These are phyloP conservation scores for Petroica traversi DNA, from an alignment of 2,113 vertebrate species.

Conservation along the genomic window DNA sequence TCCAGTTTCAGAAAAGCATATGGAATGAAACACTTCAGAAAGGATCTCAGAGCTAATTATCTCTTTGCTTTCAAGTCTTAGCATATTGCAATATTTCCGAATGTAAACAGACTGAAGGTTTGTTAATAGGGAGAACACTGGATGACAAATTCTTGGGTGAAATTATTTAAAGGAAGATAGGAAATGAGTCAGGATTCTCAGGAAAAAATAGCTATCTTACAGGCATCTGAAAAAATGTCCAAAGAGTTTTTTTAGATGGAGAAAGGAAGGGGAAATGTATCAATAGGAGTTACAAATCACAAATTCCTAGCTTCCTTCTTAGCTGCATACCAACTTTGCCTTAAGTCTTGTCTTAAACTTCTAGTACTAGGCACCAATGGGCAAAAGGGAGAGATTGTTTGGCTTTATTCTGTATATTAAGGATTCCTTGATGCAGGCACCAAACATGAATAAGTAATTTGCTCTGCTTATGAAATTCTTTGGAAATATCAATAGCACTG, in stretches of 20 bases:
- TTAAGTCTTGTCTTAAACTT: constrained; percentile 43
- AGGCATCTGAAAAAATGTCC: constrained; percentile 16
- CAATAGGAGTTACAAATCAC: constrained; percentile 38
- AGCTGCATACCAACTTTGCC: constrained; percentile 31
- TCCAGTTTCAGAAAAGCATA: neutral
- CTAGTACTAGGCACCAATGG: constrained; percentile 29
- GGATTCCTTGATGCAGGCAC: neutral
- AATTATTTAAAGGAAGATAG: constrained; percentile 60
- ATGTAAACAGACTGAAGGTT: neutral
- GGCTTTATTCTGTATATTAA: constrained; percentile 16
- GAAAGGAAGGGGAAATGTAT: constrained; percentile 63
- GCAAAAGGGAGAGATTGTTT: neutral
- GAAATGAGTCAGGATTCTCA: constrained; percentile 58
- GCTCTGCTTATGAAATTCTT: constrained; percentile 12
- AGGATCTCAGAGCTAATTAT: neutral
- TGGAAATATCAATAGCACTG: neutral
- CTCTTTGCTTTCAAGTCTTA: neutral
- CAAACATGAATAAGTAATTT: neutral
- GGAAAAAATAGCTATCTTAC: constrained; percentile 49
- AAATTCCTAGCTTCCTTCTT: constrained; percentile 63
- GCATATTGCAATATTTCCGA: neutral
- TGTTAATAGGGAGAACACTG: neutral
- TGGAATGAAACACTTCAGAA: neutral
- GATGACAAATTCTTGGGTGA: constrained; percentile 34
- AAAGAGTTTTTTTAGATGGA: neutral